These are phyloP conservation scores for Isichthys henryi DNA, from an alignment of 2,113 vertebrate genomes.

Conservation along the genomic window DNA sequence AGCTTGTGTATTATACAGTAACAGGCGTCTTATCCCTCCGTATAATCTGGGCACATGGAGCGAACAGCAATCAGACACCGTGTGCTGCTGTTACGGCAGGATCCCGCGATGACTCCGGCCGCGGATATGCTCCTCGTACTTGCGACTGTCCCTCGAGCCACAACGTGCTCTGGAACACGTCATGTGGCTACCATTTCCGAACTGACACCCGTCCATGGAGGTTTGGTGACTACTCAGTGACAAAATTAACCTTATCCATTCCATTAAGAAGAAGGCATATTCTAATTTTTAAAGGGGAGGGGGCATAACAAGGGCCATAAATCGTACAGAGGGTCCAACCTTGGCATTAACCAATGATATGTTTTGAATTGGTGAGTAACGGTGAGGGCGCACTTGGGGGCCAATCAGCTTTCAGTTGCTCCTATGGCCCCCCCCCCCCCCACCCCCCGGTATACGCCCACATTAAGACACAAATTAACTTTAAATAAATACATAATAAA, in stretches of 20 bases:
- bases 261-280: not conserved
- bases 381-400: not conserved
- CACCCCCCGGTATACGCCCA: not conserved
- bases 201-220: not conserved
- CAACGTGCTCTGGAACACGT: not conserved
- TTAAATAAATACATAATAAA: not conserved
- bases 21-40: constrained; percentile 26
- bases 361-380: not conserved
- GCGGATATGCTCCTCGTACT: not conserved
- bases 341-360: not conserved
- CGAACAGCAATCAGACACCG: constrained; percentile 29
- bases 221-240: not conserved
- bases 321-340: not conserved
- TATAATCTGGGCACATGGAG: constrained; percentile 19
- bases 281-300: not conserved
- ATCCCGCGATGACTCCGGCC: constrained; percentile 9
- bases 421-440: not conserved
- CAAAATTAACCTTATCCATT: not conserved
- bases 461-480: not conserved
- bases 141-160: not conserved
- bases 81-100: not conserved
- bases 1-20: constrained; percentile 22
- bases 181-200: not conserved
- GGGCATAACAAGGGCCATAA: not conserved
- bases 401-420: not conserved